Conservation (phyloP, 2,113 vertebrate genomes). For the Hepsetus odoe region DNA sequence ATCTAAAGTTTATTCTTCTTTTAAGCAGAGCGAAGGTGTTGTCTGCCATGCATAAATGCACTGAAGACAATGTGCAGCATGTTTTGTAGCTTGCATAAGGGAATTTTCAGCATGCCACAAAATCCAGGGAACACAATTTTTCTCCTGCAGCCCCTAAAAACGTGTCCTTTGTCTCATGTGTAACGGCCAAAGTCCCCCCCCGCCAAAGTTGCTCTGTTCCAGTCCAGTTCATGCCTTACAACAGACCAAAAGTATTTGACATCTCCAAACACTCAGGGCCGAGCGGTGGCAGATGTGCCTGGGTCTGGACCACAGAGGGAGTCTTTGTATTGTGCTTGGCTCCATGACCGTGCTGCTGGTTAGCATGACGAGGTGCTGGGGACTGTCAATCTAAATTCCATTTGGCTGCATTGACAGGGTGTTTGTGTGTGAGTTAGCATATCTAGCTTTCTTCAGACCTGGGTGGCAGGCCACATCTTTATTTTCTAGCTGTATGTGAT, state of each 20-base stretch:
- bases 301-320: constrained; percentile 63
- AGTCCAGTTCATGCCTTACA: constrained; percentile 75
- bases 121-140: constrained; percentile 40
- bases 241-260: constrained; percentile 76
- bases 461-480: background rate
- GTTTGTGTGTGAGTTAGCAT: background rate
- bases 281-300: constrained; percentile 68
- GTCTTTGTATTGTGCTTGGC: constrained; percentile 64
- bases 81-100: constrained; percentile 60
- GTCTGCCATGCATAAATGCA: constrained; percentile 33
- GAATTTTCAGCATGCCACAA: constrained; percentile 46
- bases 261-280: constrained; percentile 67
- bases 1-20: constrained; percentile 26
- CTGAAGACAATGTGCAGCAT: constrained; percentile 22
- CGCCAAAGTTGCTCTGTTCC: constrained; percentile 67
- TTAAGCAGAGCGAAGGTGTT: constrained; percentile 10
- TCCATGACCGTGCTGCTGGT: constrained; percentile 50
- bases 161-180: constrained; percentile 62
- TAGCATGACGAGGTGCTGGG: constrained; percentile 56
- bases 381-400: constrained; percentile 54
- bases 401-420: constrained; percentile 48
- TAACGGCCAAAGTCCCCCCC: constrained; percentile 61
- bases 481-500: background rate
- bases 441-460: background rate
- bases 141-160: constrained; percentile 52